A percentile compares a stretch with the other conserved stretches of the same genome.
These are phyloP conservation scores for Ascaphus truei DNA, from an alignment of 2,113 vertebrate genomes.

Conservation along the genomic window DNA sequence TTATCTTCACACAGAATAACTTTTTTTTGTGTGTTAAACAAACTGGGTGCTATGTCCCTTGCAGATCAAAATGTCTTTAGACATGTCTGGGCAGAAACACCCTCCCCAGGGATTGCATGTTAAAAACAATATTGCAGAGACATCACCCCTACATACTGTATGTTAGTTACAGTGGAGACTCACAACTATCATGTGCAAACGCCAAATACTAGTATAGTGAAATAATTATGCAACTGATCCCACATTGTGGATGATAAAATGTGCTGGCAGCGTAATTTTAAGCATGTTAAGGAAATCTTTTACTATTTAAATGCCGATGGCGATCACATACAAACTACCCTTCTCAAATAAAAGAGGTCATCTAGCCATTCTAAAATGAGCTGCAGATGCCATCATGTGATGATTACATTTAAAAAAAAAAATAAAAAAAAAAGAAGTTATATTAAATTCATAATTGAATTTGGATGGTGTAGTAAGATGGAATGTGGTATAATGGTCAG, in stretches of 20 bases:
- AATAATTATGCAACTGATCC: background rate
- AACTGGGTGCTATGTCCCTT: background rate
- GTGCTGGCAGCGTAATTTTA: background rate
- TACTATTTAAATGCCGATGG: slow-evolving; percentile 1
- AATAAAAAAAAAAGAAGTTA: too few relatives aligned
- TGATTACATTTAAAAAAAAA: too few relatives aligned
- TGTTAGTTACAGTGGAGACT: slow-evolving; percentile 6
- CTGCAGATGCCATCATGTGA: too few relatives aligned
- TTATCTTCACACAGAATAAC: background rate
- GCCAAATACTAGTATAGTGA: background rate
- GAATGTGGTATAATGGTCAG: too few relatives aligned
- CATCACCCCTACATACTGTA: background rate
- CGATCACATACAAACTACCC: background rate
- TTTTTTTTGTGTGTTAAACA: background rate
- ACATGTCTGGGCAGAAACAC: slow-evolving; percentile 1
- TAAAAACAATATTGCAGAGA: slow-evolving; percentile 1
- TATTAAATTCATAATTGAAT: too few relatives aligned
- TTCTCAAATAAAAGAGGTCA: background rate
- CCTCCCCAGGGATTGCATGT: background rate
- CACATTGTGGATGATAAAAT: slow-evolving; percentile 1
- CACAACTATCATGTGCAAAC: background rate
- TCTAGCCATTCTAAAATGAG: background rate
- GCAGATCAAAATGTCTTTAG: background rate
- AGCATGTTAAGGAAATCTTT: slow-evolving; percentile 2
- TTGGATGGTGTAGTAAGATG: too few relatives aligned